phyloP scores from a whole-genome alignment of 2,888 invertebrate species.

The Tholera decimalis region DNA sequence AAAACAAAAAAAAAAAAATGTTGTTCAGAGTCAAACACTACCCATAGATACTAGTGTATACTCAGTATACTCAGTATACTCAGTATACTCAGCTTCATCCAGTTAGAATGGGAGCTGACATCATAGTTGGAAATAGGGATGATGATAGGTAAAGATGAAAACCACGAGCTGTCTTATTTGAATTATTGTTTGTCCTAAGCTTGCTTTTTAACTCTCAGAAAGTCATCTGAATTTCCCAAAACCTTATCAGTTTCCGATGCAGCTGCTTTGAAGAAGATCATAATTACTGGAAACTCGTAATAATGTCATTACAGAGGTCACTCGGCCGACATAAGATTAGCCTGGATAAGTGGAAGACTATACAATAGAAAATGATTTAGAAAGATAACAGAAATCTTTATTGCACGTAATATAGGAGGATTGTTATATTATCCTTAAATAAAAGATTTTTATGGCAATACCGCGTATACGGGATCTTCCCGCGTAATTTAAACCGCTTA shows the following conservation, averaged over 20 bases:
- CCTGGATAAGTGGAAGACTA: conserved; percentile 32
- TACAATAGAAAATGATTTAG: conserved; percentile 28
- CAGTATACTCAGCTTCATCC: too few relatives aligned
- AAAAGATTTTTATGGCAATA: conserved; percentile 1
- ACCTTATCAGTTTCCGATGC: conserved; percentile 22
- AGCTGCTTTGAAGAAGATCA: conserved; percentile 23
- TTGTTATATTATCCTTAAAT: conserved; percentile 9
- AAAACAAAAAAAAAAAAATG: too few relatives aligned
- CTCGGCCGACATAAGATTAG: conserved; percentile 4
- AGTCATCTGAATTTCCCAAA: conserved; percentile 4
- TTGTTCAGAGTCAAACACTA: too few relatives aligned
- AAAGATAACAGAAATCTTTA: conserved; percentile 19
- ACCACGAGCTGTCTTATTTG: neutral
- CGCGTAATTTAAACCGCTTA: neutral
- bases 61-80: too few relatives aligned
- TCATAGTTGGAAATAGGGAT: too few relatives aligned
- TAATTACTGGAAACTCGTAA: conserved; percentile 28
- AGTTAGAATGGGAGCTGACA: too few relatives aligned
- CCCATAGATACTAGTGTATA: too few relatives aligned
- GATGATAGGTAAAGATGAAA: neutral
- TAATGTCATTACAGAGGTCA: conserved; percentile 34
- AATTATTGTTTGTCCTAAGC: neutral
- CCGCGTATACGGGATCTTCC: conserved; percentile 7
- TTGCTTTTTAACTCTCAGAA: conserved; percentile 1
- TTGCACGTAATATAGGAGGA: neutral